Evolutionary conservation across 2,113 vertebrate species (phyloP).

Genomic region (Fregata magnificens): DNA sequence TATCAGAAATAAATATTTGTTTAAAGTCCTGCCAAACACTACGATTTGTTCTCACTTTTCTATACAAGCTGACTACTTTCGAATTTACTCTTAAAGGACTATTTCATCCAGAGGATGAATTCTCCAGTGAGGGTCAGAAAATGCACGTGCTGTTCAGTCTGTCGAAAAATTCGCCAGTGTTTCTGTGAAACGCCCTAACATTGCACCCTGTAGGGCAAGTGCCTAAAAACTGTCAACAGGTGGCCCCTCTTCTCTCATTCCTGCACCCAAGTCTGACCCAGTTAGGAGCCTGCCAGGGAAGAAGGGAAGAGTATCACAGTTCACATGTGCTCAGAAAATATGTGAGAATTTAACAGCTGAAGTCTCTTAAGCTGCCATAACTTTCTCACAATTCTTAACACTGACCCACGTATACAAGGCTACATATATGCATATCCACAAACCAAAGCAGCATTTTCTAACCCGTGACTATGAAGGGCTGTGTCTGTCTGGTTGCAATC

Average conservation of each 20-base stretch:
- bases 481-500: constrained; percentile 19
- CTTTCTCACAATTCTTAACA: not conserved
- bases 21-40: not conserved
- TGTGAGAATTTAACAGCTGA: not conserved
- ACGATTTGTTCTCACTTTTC: not conserved
- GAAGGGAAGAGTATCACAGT: not conserved
- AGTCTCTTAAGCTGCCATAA: not conserved
- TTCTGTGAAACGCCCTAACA: not conserved
- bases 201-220: not conserved
- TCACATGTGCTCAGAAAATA: not conserved
- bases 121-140: not conserved
- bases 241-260: not conserved
- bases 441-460: not conserved
- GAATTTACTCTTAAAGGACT: not conserved
- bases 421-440: not conserved
- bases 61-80: not conserved
- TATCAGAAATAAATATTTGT: not conserved
- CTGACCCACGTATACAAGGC: not conserved
- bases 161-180: rapidly evolving
- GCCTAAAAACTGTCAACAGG: not conserved
- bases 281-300: not conserved
- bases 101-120: not conserved
- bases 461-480: not conserved
- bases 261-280: not conserved
- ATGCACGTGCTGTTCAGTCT: rapidly evolving